Base-by-base conservation (phyloP, 1,140 invertebrate species). In the Goniozus legneri region DNA sequence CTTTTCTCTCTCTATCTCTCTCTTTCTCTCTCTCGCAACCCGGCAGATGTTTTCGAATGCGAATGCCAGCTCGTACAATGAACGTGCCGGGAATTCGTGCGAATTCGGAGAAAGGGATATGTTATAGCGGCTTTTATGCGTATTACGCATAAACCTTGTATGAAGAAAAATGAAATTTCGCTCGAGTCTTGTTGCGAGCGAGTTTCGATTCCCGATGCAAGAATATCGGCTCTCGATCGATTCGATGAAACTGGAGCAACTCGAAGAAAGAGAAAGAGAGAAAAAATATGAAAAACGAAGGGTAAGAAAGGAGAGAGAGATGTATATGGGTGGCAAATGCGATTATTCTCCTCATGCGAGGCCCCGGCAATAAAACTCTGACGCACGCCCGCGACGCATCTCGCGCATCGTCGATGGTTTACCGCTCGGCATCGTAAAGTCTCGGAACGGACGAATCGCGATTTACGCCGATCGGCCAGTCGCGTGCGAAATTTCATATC, bases 321-420 rank as follows among this genome's bases (percentile, higher is more conserved):
- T n/a, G n/a, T n/a, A 60, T 60, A 64, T 70, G 67, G 67, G 67
- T 70, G 67, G 67, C 60, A 56, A 24, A 43, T 35, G 52, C 52
- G 54, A 64, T 62, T 70, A 72, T 72, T 72, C 69, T 50, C 56
- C 59, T 71, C 69, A 62, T 67, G 69, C 51, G 53, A 67, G 44
- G n/a, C 47, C 48, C 47, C 46, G 54, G 51, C 58, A 54, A 60
- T 65, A 66, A 68, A 67, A 65, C 54, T 60, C 69, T 66, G 70
- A 67, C 69, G 63, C n/a, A n/a, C n/a, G n/a, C n/a, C n/a, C n/a
- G n/a, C n/a, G n/a, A n/a, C n/a, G n/a, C n/a, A n/a, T n/a, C n/a
- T n/a, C n/a, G n/a, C n/a, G n/a, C n/a, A n/a, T n/a, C n/a, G n/a
- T n/a, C n/a, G n/a, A n/a, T n/a, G n/a, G n/a, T n/a, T n/a, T n/a